phyloP scores from a whole-genome alignment of 2,888 invertebrate species.

The Seladonia tumulorum region DNA sequence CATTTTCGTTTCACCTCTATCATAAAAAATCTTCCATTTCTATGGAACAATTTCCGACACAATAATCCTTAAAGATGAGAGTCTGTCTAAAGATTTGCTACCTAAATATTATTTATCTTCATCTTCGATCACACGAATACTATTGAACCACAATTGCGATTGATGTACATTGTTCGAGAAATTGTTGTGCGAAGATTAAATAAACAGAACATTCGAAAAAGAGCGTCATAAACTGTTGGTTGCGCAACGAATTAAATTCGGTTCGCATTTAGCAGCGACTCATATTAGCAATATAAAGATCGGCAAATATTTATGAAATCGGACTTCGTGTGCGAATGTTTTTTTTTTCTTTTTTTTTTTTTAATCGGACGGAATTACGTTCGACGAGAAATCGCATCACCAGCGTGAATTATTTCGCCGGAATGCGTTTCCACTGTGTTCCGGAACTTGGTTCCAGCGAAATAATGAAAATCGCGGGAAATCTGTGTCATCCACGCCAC shows the following conservation, averaged over 20 bases:
- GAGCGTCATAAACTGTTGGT: not conserved
- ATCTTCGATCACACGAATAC: too few relatives aligned
- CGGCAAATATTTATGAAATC: not conserved
- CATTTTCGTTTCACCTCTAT: too few relatives aligned
- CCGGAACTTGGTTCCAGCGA: not conserved
- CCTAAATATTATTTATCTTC: not conserved
- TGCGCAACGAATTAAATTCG: not conserved
- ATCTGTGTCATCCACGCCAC: not conserved
- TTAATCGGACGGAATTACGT: not conserved
- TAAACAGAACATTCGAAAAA: not conserved
- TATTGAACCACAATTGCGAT: not conserved
- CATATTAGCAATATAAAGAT: not conserved
- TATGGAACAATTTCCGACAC: not conserved
- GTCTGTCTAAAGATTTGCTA: fast-evolving
- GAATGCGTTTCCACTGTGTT: not conserved
- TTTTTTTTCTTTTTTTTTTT: slow-evolving; percentile 1
- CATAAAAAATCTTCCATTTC: not conserved
- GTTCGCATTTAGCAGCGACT: not conserved
- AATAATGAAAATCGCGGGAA: slow-evolving; percentile 8
- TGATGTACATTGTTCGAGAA: not conserved
- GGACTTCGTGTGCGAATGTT: not conserved
- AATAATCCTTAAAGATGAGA: not conserved
- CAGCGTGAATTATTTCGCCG: not conserved
- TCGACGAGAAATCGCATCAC: not conserved
- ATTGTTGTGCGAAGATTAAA: not conserved